Percentiles rank a stretch among this genome's conserved stretches.
These are phyloP conservation scores for Apolygus lucorum DNA, from an alignment of 1,140 invertebrate species.

Conservation along the genomic window DNA sequence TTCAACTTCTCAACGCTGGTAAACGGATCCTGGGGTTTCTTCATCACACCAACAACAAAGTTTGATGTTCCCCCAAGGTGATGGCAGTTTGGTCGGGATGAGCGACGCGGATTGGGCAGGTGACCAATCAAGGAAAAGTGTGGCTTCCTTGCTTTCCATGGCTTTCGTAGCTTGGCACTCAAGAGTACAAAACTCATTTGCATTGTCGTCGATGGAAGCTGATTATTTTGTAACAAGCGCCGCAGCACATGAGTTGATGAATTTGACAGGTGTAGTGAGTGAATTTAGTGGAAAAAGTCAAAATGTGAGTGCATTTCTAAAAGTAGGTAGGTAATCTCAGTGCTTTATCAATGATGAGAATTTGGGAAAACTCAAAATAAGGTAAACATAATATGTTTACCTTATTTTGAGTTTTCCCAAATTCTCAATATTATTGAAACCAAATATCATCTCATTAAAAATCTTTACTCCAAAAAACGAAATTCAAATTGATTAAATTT, in stretches of 20 bases:
- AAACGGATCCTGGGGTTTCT: neutral
- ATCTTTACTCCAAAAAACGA: neutral
- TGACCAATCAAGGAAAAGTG: neutral
- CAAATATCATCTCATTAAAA: neutral
- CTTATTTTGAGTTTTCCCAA: too few relatives aligned
- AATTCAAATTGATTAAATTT: neutral
- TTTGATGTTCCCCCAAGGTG: neutral
- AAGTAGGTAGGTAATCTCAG: neutral
- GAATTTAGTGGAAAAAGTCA: too few relatives aligned
- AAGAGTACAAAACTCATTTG: neutral
- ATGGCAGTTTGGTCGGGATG: neutral
- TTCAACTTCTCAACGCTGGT: neutral
- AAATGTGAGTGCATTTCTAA: neutral
- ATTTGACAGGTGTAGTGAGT: too few relatives aligned
- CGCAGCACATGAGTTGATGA: neutral
- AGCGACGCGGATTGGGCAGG: too few relatives aligned
- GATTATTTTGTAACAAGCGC: neutral
- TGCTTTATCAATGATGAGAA: too few relatives aligned
- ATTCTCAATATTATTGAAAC: neutral
- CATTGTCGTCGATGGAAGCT: neutral
- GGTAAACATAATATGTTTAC: too few relatives aligned
- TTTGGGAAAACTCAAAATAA: too few relatives aligned
- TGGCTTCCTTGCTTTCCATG: neutral
- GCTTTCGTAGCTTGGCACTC: neutral
- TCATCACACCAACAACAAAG: neutral